Base-by-base conservation (phyloP, 2,888 invertebrate species). In the Sphaerophoria taeniata region DNA sequence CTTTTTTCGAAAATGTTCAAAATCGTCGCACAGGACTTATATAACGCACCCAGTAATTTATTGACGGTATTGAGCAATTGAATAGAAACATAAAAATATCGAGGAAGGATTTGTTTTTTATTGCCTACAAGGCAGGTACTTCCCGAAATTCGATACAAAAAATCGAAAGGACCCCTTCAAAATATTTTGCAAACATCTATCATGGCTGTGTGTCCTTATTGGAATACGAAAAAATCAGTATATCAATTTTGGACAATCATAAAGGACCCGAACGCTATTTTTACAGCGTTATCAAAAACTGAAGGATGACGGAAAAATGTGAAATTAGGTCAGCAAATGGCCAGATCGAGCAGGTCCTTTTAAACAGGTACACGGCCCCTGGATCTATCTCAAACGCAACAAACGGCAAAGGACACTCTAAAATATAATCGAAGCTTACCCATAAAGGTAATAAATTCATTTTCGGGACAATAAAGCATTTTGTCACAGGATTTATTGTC, bases 371-470 rank as follows among this genome's bases (percentile, higher is more conserved):
- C 45, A 61, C 55, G 67, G 11, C 34, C 72, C 6, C 34, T 5
- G 11, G 36, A 36, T 36, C 2, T n/a, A 47, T n/a, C n/a, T n/a
- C n/a, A n/a, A n/a, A n/a, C n/a, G 16, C 16, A 6, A 49, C 14
- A 49, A 6, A 7, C 4, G 6, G 36, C 4, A 4, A 43, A 9
- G 11, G 24, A 51, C 24, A 51, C 39, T 60, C 60, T 39, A 33
- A 63, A 65, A 49, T 49, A 63, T 76, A 73, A 81, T 81, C 76
- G 81, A 81, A 85, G 75, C 72, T 73, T 60, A 73, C 63, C 58
- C 63, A 36, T 65, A 70, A 85, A 73, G 63, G 81, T 73, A 81
- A 85, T 85, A 85, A 85, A 85, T 85, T 77, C n/a, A 81, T 85
- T 85, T 81, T 73, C 77, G 72, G 76, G 58, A 43, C 58, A 34